Evolutionary conservation across 2,888 invertebrate genomes (phyloP).

Genomic region (Caenorhabditis uteleia): DNA sequence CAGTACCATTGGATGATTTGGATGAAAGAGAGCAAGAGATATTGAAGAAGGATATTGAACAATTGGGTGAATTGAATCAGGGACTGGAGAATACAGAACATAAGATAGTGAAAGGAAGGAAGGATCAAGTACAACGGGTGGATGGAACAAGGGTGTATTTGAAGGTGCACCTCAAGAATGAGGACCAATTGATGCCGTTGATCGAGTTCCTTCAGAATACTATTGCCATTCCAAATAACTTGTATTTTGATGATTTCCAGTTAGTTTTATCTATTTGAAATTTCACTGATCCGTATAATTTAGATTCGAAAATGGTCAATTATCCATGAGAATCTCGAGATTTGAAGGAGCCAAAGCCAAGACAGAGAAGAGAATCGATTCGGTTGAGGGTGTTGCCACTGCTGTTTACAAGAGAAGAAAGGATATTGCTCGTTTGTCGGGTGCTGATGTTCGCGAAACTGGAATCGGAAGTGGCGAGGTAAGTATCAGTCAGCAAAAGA

Average conservation of each 20-base stretch:
- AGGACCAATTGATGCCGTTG: constrained; percentile 61
- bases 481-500: too few relatives aligned
- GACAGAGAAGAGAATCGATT: constrained; percentile 58
- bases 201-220: constrained; percentile 64
- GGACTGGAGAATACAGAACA: constrained; percentile 63
- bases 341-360: constrained; percentile 45
- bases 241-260: constrained; percentile 67
- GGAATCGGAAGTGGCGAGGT: constrained; percentile 67
- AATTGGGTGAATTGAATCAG: constrained; percentile 60
- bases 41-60: constrained; percentile 66
- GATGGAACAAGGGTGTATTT: constrained; percentile 68
- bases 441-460: constrained; percentile 66
- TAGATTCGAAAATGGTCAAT: constrained; percentile 53
- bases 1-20: constrained; percentile 46
- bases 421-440: constrained; percentile 65
- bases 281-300: constrained; percentile 11
- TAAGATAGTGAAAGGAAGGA: constrained; percentile 67
- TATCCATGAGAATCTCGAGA: constrained; percentile 64
- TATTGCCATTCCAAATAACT: constrained; percentile 65
- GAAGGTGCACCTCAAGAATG: constrained; percentile 57
- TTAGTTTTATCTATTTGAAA: not conserved
- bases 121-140: constrained; percentile 56
- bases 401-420: constrained; percentile 68
- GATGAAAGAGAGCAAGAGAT: constrained; percentile 38
- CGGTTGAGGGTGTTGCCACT: constrained; percentile 66